phyloP scores from a whole-genome alignment of 2,888 invertebrate genomes.

The Drosophila siamana region DNA sequence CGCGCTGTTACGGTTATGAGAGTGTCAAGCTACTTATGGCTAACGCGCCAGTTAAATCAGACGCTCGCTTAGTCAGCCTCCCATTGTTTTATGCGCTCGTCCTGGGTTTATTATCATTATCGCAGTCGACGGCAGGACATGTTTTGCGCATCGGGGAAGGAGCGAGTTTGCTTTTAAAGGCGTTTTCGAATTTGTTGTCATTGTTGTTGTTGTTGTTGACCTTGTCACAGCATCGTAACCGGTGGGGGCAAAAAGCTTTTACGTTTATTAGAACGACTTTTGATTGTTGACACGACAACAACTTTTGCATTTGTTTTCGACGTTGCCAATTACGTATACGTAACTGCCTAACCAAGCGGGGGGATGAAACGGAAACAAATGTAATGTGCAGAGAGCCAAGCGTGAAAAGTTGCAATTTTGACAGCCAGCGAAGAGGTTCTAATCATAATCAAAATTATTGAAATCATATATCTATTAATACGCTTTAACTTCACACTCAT shows the following conservation, averaged over 20 bases:
- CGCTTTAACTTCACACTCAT: constrained; percentile 72
- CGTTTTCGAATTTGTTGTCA: constrained; percentile 46
- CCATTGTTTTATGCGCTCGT: constrained; percentile 73
- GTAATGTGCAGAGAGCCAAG: neutral
- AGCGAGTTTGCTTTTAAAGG: constrained; percentile 28
- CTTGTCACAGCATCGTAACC: constrained; percentile 39
- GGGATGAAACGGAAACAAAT: too few species aligned
- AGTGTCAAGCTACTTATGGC: constrained; percentile 82
- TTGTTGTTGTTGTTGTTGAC: constrained; percentile 41
- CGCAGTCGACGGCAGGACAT: constrained; percentile 23
- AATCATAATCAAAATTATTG: constrained; percentile 28
- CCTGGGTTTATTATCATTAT: constrained; percentile 74
- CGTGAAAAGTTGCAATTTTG: constrained; percentile 20
- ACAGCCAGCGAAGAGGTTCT: neutral
- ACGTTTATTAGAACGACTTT: constrained; percentile 74
- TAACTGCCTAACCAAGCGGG: neutral
- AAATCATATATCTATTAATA: constrained; percentile 66
- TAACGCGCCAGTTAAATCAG: constrained; percentile 78
- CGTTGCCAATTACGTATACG: constrained; percentile 30
- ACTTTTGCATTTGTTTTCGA: constrained; percentile 49
- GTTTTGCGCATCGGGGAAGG: neutral
- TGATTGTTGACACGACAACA: constrained; percentile 73
- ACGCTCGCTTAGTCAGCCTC: constrained; percentile 67
- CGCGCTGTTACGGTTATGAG: constrained; percentile 83
- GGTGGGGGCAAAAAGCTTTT: constrained; percentile 54